Evolutionary conservation across 2,888 invertebrate genomes (phyloP), one percentile per base, ranked within the genome.

Genomic region (Colletes collaris): DNA sequence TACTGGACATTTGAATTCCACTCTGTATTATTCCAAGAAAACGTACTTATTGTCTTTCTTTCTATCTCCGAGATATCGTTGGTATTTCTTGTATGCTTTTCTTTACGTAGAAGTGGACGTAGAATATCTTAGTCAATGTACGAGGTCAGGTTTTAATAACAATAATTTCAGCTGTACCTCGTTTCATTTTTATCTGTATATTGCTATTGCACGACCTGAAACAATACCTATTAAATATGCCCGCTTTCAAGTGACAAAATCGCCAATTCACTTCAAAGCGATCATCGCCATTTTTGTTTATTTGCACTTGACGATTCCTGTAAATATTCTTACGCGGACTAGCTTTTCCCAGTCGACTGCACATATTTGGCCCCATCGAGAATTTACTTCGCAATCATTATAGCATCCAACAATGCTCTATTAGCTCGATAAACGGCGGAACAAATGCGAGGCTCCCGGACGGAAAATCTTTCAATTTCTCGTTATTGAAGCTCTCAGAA

Each of bases 321-420:
- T 6, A 19, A 19, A 59, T 40, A 59, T 16, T 59, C 5, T 10
- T 4, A 16, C 44, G 5, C 4, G 4, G 5, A 59, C 40, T 3
- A 27, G 16, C 4, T 40, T 10, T 13, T 37, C n/a, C 37, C 8
- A 40, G 6, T 40, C 3, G 2, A 4, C 40, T 6, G 40, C 6
- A 6, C 4, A 40, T 40, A 27, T 1, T 27, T 27, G 27, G 27
- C 2, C 27, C 2, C 27, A 27, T 7, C 6, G 13, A 5, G 46
- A 49, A 70, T 63, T 63, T 46, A 55, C 37, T 7, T 13, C 46
- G 37, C 44, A 3, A 64, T 64, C 64, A 3, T 60, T 60, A 60
- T 7, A 6, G 46, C 46, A 19, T 2, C 46, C 2, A 16, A 16
- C 16, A 7, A 7, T 4, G 7, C 10, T 35, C 37, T 46, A 50